Evolutionary conservation across 2,113 vertebrate genomes (phyloP), one percentile per base, ranked within the genome.

Genomic region (Reinhardtius hippoglossoides): DNA sequence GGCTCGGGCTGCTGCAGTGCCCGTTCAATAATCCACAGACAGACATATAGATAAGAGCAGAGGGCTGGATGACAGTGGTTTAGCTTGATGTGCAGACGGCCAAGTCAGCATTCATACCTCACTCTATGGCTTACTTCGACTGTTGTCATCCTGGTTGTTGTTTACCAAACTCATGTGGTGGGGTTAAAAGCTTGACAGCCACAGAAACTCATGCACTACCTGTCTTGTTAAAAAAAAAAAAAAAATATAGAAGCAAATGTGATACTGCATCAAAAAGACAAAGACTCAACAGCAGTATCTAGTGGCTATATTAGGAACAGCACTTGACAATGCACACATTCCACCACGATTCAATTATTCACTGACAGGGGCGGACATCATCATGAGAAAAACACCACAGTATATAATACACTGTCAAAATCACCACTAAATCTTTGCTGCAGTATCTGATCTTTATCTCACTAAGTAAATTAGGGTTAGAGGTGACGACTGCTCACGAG

Each of bases 261-360:
- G 26, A 81, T 21, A 52, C 31, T 2, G 54, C 16, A 63, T 74
- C 20, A 78, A 75, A 78, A n/a, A 62, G 62, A 42, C 14, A 71
- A 66, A 87, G 69, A 91, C 82, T 81, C 88, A 90, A 93, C 71
- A 93, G 92, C 91, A 90, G 31, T 85, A 90, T 90, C 93, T 94
- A 87, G 89, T 93, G 93, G 93, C 63, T 63, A 52, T 61, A 62
- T 5, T 63, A 63, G 65, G 73, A 92, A 90, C 62, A 67, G 83
- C 90, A 92, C 58, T 15, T 31, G 18, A 20, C 18, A 35, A n/a
- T 55, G 37, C 54, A 71, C 18, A 61, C 10, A 1, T 24, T 66
- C 9, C 60, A 71, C 6, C 23, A 59, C 15, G 5, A 48, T 52
- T 55, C 44, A 63, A 2, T n/a, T 70, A 75, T 15, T 58, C 50